phyloP scores from a whole-genome alignment of 2,113 vertebrate species.

The Podiceps cristatus region DNA sequence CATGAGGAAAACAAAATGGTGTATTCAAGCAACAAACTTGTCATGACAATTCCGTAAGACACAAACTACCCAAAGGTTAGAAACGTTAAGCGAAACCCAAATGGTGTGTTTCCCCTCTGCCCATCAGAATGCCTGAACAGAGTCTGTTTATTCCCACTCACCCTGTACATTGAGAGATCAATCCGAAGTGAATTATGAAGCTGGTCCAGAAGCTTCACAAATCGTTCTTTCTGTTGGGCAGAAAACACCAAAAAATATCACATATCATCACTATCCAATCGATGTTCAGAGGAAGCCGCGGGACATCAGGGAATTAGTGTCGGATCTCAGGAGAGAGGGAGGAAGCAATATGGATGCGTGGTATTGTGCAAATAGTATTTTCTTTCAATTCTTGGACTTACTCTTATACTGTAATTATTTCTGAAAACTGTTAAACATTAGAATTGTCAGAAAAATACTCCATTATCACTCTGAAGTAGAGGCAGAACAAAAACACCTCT shows the following conservation, averaged over 20 bases:
- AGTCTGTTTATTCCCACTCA: conserved; percentile 70
- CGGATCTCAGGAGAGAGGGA: background rate
- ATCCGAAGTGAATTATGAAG: conserved; percentile 97
- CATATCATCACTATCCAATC: background rate
- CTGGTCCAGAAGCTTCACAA: conserved; percentile 96
- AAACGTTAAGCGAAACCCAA: background rate
- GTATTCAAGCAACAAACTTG: background rate
- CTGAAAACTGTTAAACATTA: background rate
- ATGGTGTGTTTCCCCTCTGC: background rate
- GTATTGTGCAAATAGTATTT: background rate
- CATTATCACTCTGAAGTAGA: background rate
- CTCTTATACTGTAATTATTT: background rate
- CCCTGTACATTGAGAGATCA: conserved; percentile 96
- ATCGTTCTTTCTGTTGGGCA: conserved; percentile 91
- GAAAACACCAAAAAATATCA: conserved; percentile 13
- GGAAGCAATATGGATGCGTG: background rate
- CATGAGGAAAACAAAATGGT: fast-evolving
- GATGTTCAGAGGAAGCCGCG: background rate
- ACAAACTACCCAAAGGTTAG: background rate
- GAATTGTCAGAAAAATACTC: background rate
- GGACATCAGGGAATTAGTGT: background rate
- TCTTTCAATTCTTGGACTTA: background rate
- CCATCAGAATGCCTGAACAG: background rate
- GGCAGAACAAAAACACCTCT: background rate
- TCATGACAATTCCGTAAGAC: background rate